Conservation (phyloP, 2,888 invertebrate genomes). For the Invenusta paracnida region DNA sequence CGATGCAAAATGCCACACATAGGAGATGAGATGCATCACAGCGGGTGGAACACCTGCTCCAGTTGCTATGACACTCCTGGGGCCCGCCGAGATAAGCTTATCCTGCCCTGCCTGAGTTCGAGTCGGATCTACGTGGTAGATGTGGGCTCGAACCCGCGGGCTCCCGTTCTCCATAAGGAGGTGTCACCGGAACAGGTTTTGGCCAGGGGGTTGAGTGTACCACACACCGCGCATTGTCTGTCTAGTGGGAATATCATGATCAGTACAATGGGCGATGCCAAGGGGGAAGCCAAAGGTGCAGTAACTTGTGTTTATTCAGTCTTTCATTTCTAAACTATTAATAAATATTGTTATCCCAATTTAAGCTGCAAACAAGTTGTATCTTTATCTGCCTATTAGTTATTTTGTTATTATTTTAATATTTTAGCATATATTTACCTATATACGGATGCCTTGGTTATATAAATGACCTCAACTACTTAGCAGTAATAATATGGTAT, state of each 20-base stretch:
- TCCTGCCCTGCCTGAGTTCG: constrained; percentile 76
- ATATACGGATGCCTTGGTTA: no score
- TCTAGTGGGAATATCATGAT: constrained; percentile 89
- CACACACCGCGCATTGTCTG: constrained; percentile 88
- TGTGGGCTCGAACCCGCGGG: constrained; percentile 69
- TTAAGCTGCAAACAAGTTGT: no score
- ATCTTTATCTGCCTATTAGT: no score
- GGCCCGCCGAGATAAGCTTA: constrained; percentile 70
- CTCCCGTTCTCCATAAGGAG: constrained; percentile 65
- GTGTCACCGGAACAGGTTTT: constrained; percentile 76
- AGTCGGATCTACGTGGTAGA: constrained; percentile 80
- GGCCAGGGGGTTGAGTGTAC: constrained; percentile 71
- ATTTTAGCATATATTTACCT: no score
- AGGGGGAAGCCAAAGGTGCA: constrained; percentile 74
- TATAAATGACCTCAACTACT: no score
- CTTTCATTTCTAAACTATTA: no score
- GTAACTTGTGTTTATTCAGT: no score
- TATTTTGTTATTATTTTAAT: no score
- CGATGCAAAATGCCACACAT: constrained; percentile 72
- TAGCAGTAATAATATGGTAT: no score
- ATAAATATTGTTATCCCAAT: no score
- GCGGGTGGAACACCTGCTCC: constrained; percentile 93
- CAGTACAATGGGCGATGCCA: constrained; percentile 80
- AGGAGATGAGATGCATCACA: constrained; percentile 87
- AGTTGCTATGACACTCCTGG: constrained; percentile 71